Evolutionary conservation across 1,140 invertebrate genomes (phyloP), one percentile per base, ranked within the genome.

Genomic region (Fopius arisanus): DNA sequence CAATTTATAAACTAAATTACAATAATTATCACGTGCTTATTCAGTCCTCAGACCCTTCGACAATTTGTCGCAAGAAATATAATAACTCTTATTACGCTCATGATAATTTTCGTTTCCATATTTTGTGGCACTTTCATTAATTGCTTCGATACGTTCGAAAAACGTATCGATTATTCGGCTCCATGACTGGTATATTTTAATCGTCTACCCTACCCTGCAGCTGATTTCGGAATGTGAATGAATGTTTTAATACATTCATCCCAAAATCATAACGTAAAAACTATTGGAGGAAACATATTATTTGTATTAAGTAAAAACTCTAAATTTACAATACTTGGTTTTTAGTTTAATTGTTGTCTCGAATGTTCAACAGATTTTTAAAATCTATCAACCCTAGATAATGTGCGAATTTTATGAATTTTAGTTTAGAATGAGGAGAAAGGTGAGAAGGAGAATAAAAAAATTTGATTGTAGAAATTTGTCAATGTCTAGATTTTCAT

Each of bases 41-140:
- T 59, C 54, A 59, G 54, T 59, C 43, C 54, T 28, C 54, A 59
- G 54, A 59, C 54, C 23, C 9, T 28, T 59, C 21, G 54, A 23
- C 54, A 59, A 26, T 51, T 51, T 51, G n/a, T 28, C 54, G 26
- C 19, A 26, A 23, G 23, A 59, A 59, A 59, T 28, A 59, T 14
- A 59, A 59, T 26, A 19, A 59, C 16, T 19, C 14, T 48, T 48
- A 19, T 59, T 59, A 19, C 9, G 10, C 26, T 59, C 23, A 59
- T 26, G 23, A 59, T 59, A 26, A 26, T 59, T 28, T 26, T 59
- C 14, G 23, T 23, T 23, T 59, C 14, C 2, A 14, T 59, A 26
- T 26, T 51, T 51, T 59, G 54, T 59, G 54, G 54, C 54, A 59
- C 54, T 59, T 59, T 59, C 23, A 59, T 19, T 59, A 59, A 59